A percentile compares a stretch with the other conserved stretches of the same genome.
phyloP scores from a whole-genome alignment of 2,113 vertebrate genomes.

The Leucopternis melanops region DNA sequence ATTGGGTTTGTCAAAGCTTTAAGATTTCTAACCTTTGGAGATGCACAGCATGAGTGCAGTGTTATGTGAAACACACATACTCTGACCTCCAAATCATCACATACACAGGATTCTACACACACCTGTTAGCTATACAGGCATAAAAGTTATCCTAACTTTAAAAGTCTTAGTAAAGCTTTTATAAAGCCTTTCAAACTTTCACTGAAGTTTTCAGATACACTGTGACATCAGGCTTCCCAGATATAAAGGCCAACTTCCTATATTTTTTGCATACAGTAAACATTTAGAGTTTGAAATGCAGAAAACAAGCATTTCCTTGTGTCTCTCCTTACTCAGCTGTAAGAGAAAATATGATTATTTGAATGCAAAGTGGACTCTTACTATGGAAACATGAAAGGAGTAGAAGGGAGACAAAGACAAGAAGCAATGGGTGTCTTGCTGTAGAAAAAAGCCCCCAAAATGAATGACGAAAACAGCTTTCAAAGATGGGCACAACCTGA shows the following conservation, averaged over 20 bases:
- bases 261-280: not conserved
- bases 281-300: not conserved
- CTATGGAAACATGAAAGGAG: not conserved
- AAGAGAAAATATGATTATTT: not conserved
- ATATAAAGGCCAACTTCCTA: not conserved
- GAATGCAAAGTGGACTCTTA: not conserved
- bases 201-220: not conserved
- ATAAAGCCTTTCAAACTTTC: not conserved
- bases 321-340: not conserved
- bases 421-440: not conserved
- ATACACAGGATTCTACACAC: not conserved
- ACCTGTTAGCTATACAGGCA: not conserved
- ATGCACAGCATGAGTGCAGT: not conserved
- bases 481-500: not conserved
- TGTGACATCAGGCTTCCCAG: not conserved
- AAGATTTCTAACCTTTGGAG: not conserved
- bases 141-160: not conserved
- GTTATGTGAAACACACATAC: not conserved
- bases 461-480: not conserved
- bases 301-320: not conserved
- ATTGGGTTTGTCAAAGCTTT: not conserved
- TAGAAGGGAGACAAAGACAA: not conserved
- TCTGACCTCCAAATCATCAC: not conserved
- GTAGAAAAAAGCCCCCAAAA: not conserved
- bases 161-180: not conserved